Evolutionary conservation across 2,888 invertebrate species (phyloP).

Genomic region (Rhagonycha fulva): DNA sequence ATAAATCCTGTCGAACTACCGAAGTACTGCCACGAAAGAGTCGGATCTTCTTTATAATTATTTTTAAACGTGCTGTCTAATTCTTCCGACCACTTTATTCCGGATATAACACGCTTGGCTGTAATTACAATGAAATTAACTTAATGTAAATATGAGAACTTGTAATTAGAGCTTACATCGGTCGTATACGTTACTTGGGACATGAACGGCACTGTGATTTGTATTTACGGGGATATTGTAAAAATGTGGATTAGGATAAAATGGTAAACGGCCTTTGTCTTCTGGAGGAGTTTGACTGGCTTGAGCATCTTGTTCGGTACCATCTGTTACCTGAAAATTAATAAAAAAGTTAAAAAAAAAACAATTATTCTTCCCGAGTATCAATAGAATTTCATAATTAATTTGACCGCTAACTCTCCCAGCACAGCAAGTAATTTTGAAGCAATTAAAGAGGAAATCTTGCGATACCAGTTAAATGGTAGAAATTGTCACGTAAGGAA

Average conservation of each 20-base stretch:
- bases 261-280: conserved; percentile 59
- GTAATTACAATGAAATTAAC: conserved; percentile 35
- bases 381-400: too few relatives aligned
- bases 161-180: conserved; percentile 64
- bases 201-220: conserved; percentile 87
- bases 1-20: conserved; percentile 97
- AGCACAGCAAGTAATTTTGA: too few relatives aligned
- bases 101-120: conserved; percentile 86
- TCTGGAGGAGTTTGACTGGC: conserved; percentile 59
- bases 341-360: background rate
- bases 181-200: conserved; percentile 94
- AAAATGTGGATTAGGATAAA: conserved; percentile 75
- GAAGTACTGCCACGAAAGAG: conserved; percentile 97
- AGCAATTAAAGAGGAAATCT: too few relatives aligned
- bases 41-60: conserved; percentile 85
- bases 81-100: conserved; percentile 94
- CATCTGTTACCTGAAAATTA: conserved; percentile 44
- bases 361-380: too few relatives aligned
- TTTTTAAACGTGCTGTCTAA: conserved; percentile 87
- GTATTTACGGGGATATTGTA: conserved; percentile 77
- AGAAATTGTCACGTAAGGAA: too few relatives aligned
- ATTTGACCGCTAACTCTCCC: too few relatives aligned
- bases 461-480: too few relatives aligned
- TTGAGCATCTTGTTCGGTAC: conserved; percentile 49
- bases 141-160: background rate